phyloP scores from a whole-genome alignment of 2,888 invertebrate genomes.

The Limenitis camilla region DNA sequence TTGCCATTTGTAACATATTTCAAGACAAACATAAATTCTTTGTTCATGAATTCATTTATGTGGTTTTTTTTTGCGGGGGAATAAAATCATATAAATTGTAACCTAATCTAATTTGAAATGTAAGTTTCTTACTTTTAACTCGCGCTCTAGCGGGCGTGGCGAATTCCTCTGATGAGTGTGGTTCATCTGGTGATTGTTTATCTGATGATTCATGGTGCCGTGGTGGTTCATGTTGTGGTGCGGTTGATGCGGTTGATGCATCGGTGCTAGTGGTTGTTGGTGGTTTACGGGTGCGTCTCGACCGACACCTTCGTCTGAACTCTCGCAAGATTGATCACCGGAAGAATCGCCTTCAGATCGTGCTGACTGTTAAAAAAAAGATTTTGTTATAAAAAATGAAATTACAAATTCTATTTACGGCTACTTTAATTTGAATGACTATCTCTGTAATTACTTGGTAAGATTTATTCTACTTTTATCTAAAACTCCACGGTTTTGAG shows the following conservation, averaged over 20 bases:
- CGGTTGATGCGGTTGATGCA: slow-evolving; percentile 32
- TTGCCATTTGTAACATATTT: too few relatives aligned
- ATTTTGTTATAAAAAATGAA: background rate
- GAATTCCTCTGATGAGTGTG: slow-evolving; percentile 57
- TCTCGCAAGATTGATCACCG: slow-evolving; percentile 66
- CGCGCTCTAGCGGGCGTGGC: slow-evolving; percentile 56
- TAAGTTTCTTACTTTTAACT: slow-evolving; percentile 46
- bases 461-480: background rate
- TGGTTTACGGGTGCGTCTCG: slow-evolving; percentile 52
- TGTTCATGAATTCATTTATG: too few relatives aligned
- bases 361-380: slow-evolving; percentile 48
- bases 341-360: slow-evolving; percentile 67
- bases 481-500: slow-evolving; percentile 9
- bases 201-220: slow-evolving; percentile 30
- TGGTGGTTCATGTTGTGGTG: slow-evolving; percentile 47
- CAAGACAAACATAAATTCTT: too few relatives aligned
- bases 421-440: too few relatives aligned
- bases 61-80: too few relatives aligned
- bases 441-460: too few relatives aligned
- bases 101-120: background rate
- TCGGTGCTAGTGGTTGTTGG: slow-evolving; percentile 34
- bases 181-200: slow-evolving; percentile 44
- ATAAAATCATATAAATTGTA: too few relatives aligned
- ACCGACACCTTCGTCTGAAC: slow-evolving; percentile 67
- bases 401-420: too few relatives aligned